A percentile compares a stretch with the other conserved stretches of the same genome.
phyloP scores from a whole-genome alignment of 2,888 invertebrate species.

The Zaprionus lineosus region DNA sequence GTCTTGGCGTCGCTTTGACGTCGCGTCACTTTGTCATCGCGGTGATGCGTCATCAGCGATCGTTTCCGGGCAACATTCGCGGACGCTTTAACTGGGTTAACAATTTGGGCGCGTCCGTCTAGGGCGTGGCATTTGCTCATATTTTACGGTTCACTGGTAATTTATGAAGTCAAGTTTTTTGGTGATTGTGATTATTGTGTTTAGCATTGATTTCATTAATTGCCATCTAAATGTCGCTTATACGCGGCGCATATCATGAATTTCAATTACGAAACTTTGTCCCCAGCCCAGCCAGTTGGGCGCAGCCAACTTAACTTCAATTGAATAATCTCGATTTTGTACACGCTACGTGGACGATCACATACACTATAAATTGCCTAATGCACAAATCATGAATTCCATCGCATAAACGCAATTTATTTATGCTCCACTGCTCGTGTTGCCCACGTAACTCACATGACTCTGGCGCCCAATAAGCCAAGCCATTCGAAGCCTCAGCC shows the following conservation, averaged over 20 bases:
- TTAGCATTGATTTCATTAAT: slow-evolving; percentile 34
- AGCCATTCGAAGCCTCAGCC: slow-evolving; percentile 13
- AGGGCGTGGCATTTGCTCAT: slow-evolving; percentile 51
- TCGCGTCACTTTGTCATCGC: too few species aligned
- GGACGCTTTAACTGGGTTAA: too few species aligned
- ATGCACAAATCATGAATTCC: neutral
- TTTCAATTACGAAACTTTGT: too few species aligned
- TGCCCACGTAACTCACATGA: slow-evolving; percentile 51
- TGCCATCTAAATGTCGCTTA: slow-evolving; percentile 16
- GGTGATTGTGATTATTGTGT: slow-evolving; percentile 22
- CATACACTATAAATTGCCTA: too few species aligned
- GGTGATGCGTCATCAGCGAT: too few species aligned
- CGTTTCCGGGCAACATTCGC: too few species aligned
- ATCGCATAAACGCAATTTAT: slow-evolving; percentile 50
- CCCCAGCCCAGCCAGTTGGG: too few species aligned
- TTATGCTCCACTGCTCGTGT: slow-evolving; percentile 11
- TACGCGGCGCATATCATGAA: too few species aligned
- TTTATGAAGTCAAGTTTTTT: slow-evolving; percentile 8
- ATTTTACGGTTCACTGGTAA: slow-evolving; percentile 62
- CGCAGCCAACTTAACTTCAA: too few species aligned
- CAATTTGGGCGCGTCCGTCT: neutral
- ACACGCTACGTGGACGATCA: too few species aligned
- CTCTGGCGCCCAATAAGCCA: slow-evolving; percentile 38
- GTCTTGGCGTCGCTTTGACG: too few species aligned
- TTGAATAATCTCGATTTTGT: too few species aligned